Evolutionary conservation across 2,113 vertebrate genomes (phyloP), one percentile per base, ranked within the genome.

Genomic region (Carassius gibelio): DNA sequence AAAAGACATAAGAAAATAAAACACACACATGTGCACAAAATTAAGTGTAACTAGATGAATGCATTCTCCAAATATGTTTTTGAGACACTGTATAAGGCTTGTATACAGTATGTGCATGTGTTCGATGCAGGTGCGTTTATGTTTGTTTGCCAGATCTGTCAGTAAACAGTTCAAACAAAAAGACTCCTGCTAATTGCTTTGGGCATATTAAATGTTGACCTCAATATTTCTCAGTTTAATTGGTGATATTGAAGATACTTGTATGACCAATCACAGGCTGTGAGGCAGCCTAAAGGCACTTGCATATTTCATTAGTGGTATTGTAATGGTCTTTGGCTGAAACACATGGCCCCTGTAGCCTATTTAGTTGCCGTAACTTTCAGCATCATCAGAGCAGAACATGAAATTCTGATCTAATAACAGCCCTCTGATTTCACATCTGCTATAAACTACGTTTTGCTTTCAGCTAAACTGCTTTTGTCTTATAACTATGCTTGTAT

Each of bases 261-360:
- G 52, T 19, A 59, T 59, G 36, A 13, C 75, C 81, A 80, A 84
- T 69, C 76, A 10, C 45, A 66, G 85, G 59, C 84, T 81, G 66
- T 71, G 77, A 84, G 87, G 26, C 26, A 84, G 61, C 90, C 91
- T 88, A 79, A 8, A 17, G 87, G 89, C 88, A 92, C 94, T 94
- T 94, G 90, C 93, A 93, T 94, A 92, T 91, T 86, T 93, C 90
- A 91, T 92, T 92, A 88, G 85, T 89, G 92, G 68, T 72, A 81
- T 69, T 88, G 82, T 87, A 88, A 93, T 92, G 90, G 92, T 93
- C 81, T 81, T 81, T 90, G 80, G 84, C 88, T 89, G 88, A 89
- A 92, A 91, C 92, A 92, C 92, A 91, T 87, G 89, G 92, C 92
- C 86, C 74, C 76, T 74, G 64, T 62, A 83, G 84, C 38, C 84